phyloP scores from a whole-genome alignment of 2,113 vertebrate genomes.

The Brienomyrus longianalis region DNA sequence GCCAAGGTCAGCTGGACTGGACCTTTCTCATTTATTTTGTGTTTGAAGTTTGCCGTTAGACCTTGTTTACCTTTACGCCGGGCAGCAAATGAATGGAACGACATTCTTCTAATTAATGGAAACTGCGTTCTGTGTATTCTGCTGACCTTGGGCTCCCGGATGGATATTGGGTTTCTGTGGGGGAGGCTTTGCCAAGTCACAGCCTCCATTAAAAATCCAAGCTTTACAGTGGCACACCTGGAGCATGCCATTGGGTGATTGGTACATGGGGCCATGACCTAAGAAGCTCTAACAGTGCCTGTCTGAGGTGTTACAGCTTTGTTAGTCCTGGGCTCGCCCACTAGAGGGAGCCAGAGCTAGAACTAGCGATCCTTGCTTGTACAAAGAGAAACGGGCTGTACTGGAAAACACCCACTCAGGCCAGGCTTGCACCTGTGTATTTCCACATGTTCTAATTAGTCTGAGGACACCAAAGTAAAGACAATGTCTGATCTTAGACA shows the following conservation, averaged over 20 bases:
- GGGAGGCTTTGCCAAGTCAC: neutral
- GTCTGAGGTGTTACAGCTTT: neutral
- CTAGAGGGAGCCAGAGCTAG: neutral
- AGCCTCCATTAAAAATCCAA: neutral
- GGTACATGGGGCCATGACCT: neutral
- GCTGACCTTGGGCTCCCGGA: slow-evolving; percentile 19
- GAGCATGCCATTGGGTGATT: neutral
- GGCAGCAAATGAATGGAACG: neutral
- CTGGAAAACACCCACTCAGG: neutral
- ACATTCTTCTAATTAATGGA: slow-evolving; percentile 21
- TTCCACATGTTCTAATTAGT: neutral
- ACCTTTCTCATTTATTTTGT: slow-evolving; percentile 10
- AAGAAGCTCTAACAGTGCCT: neutral
- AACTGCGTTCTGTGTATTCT: slow-evolving; percentile 4
- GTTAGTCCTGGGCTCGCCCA: neutral
- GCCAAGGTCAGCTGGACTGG: neutral
- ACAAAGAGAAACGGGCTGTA: neutral
- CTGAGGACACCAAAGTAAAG: neutral
- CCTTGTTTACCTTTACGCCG: slow-evolving; percentile 21
- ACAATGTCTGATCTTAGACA: neutral
- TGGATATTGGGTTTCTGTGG: slow-evolving; percentile 15
- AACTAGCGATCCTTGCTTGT: neutral
- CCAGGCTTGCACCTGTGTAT: neutral
- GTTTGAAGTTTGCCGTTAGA: slow-evolving; percentile 20
- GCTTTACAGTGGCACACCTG: slow-evolving; percentile 10